These are phyloP conservation scores for Venturia canescens DNA, from an alignment of 1,140 invertebrate genomes.

Conservation along the genomic window DNA sequence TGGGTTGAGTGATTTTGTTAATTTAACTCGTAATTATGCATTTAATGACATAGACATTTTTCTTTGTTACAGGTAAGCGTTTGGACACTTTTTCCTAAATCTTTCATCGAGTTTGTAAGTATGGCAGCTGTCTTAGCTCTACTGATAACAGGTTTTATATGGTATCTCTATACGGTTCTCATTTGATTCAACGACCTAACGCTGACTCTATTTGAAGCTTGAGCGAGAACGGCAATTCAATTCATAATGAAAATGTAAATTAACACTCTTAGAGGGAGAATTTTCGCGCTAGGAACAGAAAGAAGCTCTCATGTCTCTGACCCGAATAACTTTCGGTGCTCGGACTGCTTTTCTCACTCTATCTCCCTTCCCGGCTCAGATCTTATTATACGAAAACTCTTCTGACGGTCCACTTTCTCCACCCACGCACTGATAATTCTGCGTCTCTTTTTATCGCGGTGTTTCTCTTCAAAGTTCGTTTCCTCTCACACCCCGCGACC, in stretches of 20 bases:
- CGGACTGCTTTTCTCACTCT: neutral
- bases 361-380: neutral
- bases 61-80: slow-evolving; percentile 72
- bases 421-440: neutral
- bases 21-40: neutral
- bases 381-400: slow-evolving; percentile 5
- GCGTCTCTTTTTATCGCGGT: neutral
- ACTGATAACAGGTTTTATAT: neutral
- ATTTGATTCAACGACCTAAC: neutral
- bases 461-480: slow-evolving; percentile 14
- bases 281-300: slow-evolving; percentile 60
- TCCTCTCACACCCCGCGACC: neutral
- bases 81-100: slow-evolving; percentile 25
- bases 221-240: slow-evolving; percentile 65
- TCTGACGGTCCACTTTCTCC: slow-evolving; percentile 13
- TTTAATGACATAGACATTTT: slow-evolving; percentile 46
- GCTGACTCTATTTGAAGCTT: slow-evolving; percentile 8
- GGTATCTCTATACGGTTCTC: neutral
- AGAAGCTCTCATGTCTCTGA: slow-evolving; percentile 61
- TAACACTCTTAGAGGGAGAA: slow-evolving; percentile 56
- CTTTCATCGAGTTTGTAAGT: slow-evolving; percentile 21
- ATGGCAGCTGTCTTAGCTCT: neutral
- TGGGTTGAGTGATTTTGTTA: no score
- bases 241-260: slow-evolving; percentile 75
- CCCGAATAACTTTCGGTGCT: slow-evolving; percentile 30